Percentiles rank a stretch among this genome's conserved stretches.
Evolutionary conservation across 1,140 invertebrate genomes (phyloP).

Genomic region (Ylistrum balloti): DNA sequence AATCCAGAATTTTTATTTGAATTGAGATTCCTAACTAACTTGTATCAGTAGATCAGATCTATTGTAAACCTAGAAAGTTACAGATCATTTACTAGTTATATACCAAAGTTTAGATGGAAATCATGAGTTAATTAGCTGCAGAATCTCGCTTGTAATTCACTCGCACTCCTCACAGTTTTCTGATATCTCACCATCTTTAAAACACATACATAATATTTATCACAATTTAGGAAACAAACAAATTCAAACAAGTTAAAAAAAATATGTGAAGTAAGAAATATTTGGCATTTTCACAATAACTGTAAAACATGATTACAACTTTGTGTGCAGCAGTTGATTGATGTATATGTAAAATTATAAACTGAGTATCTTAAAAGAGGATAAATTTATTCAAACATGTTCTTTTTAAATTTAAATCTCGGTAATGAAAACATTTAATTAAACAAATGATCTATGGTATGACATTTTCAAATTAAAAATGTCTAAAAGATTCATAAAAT

Average conservation of each 20-base stretch:
- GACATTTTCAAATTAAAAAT: background rate
- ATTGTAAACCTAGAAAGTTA: no score
- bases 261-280: background rate
- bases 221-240: background rate
- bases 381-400: background rate
- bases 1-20: no score
- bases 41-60: background rate
- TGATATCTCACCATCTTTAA: background rate
- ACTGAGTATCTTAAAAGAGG: slow-evolving; percentile 10
- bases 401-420: background rate
- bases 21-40: background rate
- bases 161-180: background rate
- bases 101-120: no score
- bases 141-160: background rate
- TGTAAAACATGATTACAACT: background rate
- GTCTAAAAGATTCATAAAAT: background rate
- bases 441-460: no score
- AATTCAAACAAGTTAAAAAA: background rate
- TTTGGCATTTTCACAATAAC: background rate
- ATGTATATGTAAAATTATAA: background rate
- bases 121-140: background rate
- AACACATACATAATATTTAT: background rate
- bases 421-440: no score
- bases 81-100: no score
- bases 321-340: background rate